A percentile compares a stretch with the other conserved stretches of the same genome.
These are phyloP conservation scores for Musca vetustissima DNA, from an alignment of 1,140 invertebrate species.

Conservation along the genomic window DNA sequence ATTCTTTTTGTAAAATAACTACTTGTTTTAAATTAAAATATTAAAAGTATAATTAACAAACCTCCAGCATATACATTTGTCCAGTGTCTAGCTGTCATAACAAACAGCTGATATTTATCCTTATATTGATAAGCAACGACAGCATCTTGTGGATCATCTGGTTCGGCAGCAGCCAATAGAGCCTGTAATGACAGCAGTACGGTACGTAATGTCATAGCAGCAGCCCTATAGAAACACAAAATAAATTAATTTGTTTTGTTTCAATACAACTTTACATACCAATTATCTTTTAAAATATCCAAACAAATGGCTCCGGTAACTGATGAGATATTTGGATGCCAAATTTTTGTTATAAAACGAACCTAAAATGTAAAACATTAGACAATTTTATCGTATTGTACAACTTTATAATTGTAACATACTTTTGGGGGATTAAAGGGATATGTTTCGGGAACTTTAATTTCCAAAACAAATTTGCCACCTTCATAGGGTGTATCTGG, in stretches of 20 bases:
- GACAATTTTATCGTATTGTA: background rate
- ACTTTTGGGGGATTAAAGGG: conserved; percentile 99
- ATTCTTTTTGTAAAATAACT: too few species aligned
- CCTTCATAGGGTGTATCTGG: conserved; percentile 97
- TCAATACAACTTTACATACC: conserved; percentile 60
- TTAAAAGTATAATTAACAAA: conserved; percentile 39
- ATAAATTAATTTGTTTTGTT: background rate
- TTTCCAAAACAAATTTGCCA: conserved; percentile 90
- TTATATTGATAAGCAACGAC: conserved; percentile 97
- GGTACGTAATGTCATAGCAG: conserved; percentile 96
- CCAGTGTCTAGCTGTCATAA: conserved; percentile 91
- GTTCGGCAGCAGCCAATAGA: conserved; percentile 88
- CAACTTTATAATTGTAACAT: conserved; percentile 30
- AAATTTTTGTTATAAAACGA: conserved; percentile 95
- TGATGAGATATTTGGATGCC: conserved; percentile 99
- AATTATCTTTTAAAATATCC: conserved; percentile 99
- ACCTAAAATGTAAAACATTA: conserved; percentile 61
- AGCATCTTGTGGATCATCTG: conserved; percentile 94
- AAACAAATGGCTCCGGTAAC: conserved; percentile 98
- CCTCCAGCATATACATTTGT: conserved; percentile 90
- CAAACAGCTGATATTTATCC: conserved; percentile 83
- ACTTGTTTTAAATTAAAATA: background rate
- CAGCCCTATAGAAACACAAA: conserved; percentile 70
- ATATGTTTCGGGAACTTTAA: conserved; percentile 98
- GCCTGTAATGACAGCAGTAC: conserved; percentile 93